Conservation (phyloP, 2,113 vertebrate genomes). For the Guaruba guarouba region DNA sequence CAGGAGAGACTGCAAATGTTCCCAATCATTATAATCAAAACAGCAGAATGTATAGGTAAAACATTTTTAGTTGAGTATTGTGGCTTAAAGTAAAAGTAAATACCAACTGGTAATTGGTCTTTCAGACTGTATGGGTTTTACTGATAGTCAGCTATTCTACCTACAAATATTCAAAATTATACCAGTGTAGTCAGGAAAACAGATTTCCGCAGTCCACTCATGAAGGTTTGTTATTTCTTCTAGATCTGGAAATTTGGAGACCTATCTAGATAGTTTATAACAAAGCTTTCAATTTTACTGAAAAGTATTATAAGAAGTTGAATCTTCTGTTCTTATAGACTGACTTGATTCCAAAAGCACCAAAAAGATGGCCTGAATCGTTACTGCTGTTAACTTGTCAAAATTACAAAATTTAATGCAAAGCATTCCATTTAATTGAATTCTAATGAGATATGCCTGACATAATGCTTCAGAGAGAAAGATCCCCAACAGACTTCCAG, state of each 20-base stretch:
- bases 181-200: background rate
- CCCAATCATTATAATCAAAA: background rate
- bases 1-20: conserved; percentile 37
- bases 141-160: background rate
- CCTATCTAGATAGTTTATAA: background rate
- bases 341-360: background rate
- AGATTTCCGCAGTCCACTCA: background rate
- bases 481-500: background rate
- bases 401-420: background rate
- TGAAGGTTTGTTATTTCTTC: background rate
- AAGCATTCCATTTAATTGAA: background rate
- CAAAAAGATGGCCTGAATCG: background rate
- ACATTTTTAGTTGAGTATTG: background rate
- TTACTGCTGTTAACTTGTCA: background rate
- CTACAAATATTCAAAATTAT: background rate
- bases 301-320: background rate
- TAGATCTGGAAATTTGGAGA: background rate
- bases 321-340: background rate
- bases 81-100: conserved; percentile 1
- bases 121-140: background rate
- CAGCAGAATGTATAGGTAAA: conserved; percentile 29
- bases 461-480: background rate
- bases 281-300: background rate
- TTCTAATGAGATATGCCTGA: background rate
- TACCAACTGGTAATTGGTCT: background rate